phyloP scores from a whole-genome alignment of 2,888 invertebrate species.

The Cephus rjabovi region DNA sequence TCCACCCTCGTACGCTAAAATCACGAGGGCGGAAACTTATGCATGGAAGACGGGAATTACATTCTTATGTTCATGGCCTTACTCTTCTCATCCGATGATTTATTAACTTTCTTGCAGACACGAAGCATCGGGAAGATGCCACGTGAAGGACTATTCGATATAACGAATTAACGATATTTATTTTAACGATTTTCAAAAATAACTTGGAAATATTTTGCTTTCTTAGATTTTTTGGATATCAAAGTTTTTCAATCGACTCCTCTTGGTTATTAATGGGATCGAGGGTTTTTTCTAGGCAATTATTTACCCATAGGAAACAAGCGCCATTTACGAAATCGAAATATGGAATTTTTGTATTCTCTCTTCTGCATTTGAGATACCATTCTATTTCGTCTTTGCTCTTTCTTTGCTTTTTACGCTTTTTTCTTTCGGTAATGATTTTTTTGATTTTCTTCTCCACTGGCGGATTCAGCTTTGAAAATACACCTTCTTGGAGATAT shows the following conservation, averaged over 20 bases:
- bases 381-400: conserved; percentile 34
- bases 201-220: too few species aligned
- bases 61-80: conserved; percentile 2
- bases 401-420: conserved; percentile 11
- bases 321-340: conserved; percentile 38
- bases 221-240: too few species aligned
- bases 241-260: not conserved
- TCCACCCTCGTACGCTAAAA: conserved; percentile 42
- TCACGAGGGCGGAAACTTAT: conserved; percentile 47
- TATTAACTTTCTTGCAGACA: not conserved
- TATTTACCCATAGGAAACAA: conserved; percentile 40
- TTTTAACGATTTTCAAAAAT: too few species aligned
- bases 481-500: not conserved
- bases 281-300: conserved; percentile 28
- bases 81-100: conserved; percentile 2
- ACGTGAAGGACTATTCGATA: not conserved
- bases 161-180: not conserved
- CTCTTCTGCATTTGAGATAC: conserved; percentile 44
- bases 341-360: conserved; percentile 42
- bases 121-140: not conserved
- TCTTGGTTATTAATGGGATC: not conserved
- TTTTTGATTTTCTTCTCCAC: not conserved
- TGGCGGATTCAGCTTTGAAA: not conserved
- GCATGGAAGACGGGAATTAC: conserved; percentile 34
- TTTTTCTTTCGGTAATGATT: not conserved